Percentiles rank a stretch among this genome's conserved stretches.
phyloP scores from a whole-genome alignment of 2,113 vertebrate species.

The Halichoerus grypus region DNA sequence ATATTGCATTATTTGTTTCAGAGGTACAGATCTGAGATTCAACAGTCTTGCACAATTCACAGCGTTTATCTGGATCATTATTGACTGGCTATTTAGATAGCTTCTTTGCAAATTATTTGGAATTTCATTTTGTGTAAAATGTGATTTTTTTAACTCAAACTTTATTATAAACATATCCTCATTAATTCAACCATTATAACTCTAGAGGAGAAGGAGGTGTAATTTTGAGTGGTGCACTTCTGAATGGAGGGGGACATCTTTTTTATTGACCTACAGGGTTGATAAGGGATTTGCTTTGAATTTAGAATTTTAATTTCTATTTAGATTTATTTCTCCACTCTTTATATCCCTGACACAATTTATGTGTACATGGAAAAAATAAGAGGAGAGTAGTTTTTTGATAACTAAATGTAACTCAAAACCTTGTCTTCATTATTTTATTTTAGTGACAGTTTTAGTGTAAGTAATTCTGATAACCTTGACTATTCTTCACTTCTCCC shows the following conservation, averaged over 20 bases:
- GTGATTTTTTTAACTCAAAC: constrained; percentile 7
- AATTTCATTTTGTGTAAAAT: constrained; percentile 35
- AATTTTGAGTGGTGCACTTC: not conserved
- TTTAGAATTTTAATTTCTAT: not conserved
- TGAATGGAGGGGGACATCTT: not conserved
- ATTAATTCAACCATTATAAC: not conserved
- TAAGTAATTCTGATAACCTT: constrained; percentile 1
- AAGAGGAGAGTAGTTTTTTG: not conserved
- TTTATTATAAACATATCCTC: not conserved
- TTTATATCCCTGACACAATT: not conserved
- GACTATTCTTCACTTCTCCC: not conserved
- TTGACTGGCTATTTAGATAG: constrained; percentile 24
- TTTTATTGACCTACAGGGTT: not conserved
- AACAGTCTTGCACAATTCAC: too few species aligned
- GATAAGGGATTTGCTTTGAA: not conserved
- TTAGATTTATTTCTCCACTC: not conserved
- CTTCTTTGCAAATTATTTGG: not conserved
- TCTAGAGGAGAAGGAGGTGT: not conserved
- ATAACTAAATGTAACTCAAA: not conserved
- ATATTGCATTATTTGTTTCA: too few species aligned
- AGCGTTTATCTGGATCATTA: not conserved
- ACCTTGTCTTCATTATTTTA: not conserved
- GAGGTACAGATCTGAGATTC: too few species aligned
- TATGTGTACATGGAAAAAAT: not conserved
- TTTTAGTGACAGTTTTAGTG: not conserved